Conservation (phyloP, 2,113 vertebrate species). For the Lasiurus borealis region DNA sequence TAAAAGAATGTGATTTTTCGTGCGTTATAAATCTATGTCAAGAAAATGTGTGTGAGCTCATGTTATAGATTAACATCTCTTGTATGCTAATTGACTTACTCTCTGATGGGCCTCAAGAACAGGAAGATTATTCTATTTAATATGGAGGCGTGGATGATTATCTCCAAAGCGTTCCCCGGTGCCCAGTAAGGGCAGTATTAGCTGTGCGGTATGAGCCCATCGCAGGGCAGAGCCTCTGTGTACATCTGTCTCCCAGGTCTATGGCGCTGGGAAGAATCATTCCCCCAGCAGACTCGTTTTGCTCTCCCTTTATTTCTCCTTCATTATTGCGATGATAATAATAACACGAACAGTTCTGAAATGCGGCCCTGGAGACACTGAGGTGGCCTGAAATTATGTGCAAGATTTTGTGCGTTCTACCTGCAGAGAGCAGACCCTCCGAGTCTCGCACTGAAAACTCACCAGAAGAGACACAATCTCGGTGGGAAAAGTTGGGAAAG, state of each 20-base stretch:
- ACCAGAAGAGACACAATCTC: background rate
- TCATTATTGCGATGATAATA: slow-evolving; percentile 36
- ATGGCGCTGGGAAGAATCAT: slow-evolving; percentile 2
- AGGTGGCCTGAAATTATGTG: background rate
- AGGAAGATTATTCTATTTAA: slow-evolving; percentile 73
- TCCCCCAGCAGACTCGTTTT: background rate
- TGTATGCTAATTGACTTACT: slow-evolving; percentile 75
- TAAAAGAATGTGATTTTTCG: slow-evolving; percentile 31
- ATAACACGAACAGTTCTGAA: background rate
- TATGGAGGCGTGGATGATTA: slow-evolving; percentile 77
- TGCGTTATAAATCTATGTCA: slow-evolving; percentile 58
- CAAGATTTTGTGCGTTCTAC: background rate
- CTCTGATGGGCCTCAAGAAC: slow-evolving; percentile 77
- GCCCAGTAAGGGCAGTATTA: slow-evolving; percentile 61
- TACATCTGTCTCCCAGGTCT: slow-evolving; percentile 33
- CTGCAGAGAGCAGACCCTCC: background rate
- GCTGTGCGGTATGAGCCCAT: slow-evolving; percentile 22
- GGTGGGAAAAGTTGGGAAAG: background rate
- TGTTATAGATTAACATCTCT: slow-evolving; percentile 73
- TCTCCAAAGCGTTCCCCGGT: slow-evolving; percentile 78
- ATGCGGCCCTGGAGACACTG: background rate
- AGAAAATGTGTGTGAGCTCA: slow-evolving; percentile 22
- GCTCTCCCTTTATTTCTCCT: slow-evolving; percentile 69
- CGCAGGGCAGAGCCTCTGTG: slow-evolving; percentile 54
- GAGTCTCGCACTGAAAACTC: background rate